Conservation (phyloP, 2,113 vertebrate genomes). For the Philantomba maxwellii region DNA sequence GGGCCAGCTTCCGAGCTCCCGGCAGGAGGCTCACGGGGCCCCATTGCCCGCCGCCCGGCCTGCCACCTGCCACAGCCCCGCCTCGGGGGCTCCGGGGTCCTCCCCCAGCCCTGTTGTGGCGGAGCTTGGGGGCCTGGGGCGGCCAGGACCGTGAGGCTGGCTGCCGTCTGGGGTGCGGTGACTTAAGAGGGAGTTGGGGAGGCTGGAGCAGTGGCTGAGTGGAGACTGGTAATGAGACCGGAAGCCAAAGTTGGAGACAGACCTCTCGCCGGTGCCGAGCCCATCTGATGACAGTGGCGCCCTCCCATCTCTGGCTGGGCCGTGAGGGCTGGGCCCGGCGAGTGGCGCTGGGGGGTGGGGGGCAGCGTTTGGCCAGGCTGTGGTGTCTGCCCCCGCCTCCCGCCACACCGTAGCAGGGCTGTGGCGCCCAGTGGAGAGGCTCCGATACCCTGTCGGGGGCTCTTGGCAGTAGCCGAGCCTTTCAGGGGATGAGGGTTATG, state of each 20-base stretch:
- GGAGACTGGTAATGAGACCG: background rate
- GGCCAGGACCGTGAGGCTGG: fast-evolving
- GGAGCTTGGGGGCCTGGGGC: background rate
- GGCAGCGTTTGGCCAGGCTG: background rate
- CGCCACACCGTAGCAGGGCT: fast-evolving
- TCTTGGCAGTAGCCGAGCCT: fast-evolving
- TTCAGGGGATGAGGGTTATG: background rate
- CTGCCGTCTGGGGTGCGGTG: fast-evolving
- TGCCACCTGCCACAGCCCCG: background rate
- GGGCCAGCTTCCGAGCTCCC: background rate
- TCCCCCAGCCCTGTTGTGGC: fast-evolving
- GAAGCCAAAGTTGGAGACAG: background rate
- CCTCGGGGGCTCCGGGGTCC: background rate
- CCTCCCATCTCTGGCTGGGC: background rate
- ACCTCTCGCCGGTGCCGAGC: fast-evolving
- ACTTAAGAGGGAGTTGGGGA: no score
- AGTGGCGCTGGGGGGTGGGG: no score
- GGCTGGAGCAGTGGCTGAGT: background rate
- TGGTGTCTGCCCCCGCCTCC: background rate
- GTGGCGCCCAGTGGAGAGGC: background rate
- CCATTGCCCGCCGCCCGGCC: fast-evolving
- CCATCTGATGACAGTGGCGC: background rate
- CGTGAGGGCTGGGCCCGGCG: background rate
- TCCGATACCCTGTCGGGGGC: background rate
- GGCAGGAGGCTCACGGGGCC: background rate